Conservation (phyloP, 2,113 vertebrate genomes). For the Thryonomys swinderianus region DNA sequence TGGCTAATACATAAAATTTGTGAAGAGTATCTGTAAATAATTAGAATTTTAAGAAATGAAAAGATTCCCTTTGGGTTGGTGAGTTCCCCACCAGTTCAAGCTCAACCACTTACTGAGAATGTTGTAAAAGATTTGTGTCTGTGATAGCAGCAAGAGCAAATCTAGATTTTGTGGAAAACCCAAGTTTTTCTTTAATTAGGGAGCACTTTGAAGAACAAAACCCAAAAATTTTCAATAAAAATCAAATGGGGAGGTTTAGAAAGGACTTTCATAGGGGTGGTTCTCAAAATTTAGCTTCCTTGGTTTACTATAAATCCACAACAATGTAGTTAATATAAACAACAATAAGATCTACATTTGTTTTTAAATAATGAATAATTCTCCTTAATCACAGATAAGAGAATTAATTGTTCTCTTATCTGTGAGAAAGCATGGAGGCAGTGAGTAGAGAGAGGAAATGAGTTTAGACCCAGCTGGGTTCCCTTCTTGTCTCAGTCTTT, state of each 20-base stretch:
- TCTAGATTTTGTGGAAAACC: not conserved
- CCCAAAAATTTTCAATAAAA: conserved; percentile 41
- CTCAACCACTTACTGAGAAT: not conserved
- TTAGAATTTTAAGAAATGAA: conserved; percentile 21
- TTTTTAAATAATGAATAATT: conserved; percentile 50
- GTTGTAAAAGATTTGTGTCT: not conserved
- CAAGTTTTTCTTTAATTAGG: not conserved
- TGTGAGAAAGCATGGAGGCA: not conserved
- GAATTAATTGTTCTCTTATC: conserved; percentile 32
- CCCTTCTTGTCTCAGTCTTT: not conserved
- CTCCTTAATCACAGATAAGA: conserved; percentile 25
- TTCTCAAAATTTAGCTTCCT: conserved; percentile 29
- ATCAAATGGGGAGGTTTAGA: not conserved
- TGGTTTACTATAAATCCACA: not conserved
- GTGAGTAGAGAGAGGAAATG: not conserved
- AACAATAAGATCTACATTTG: not conserved
- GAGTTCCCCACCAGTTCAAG: not conserved
- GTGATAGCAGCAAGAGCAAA: not conserved
- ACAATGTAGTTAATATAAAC: not conserved
- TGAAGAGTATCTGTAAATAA: conserved; percentile 33
- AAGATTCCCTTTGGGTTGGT: not conserved
- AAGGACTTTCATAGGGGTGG: not conserved
- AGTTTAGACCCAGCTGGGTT: not conserved
- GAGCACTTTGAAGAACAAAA: not conserved
- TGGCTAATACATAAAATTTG: not conserved